phyloP scores from a whole-genome alignment of 2,888 invertebrate genomes.

The Phortica magna region DNA sequence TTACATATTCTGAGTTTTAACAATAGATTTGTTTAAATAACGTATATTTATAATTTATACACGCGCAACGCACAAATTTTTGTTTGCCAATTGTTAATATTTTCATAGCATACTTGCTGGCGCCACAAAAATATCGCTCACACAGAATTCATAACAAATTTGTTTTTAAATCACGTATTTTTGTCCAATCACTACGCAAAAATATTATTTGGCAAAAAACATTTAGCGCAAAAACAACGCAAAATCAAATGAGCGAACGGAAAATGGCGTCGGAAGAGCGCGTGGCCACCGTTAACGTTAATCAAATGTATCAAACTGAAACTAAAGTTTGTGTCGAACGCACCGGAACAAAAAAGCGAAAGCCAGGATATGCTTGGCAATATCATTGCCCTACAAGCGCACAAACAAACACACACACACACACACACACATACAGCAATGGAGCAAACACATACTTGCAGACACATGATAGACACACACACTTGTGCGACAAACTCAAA shows the following conservation, averaged over 20 bases:
- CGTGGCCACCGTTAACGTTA: conserved; percentile 25
- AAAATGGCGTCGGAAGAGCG: neutral
- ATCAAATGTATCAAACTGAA: conserved; percentile 31
- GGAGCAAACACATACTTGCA: neutral
- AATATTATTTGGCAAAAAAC: neutral
- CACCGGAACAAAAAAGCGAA: conserved; percentile 16
- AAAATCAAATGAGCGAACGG: conserved; percentile 6
- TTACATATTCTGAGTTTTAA: too few relatives aligned
- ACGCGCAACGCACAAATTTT: too few relatives aligned
- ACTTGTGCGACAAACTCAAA: conserved; percentile 4
- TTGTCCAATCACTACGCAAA: neutral
- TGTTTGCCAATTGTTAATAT: neutral
- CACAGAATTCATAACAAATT: neutral
- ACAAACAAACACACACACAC: conserved; percentile 42
- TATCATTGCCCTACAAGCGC: conserved; percentile 40
- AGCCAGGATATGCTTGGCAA: conserved; percentile 15
- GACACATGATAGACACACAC: neutral
- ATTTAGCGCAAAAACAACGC: neutral
- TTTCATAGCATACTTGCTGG: neutral
- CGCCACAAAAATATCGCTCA: neutral
- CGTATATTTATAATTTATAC: too few relatives aligned
- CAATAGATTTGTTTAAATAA: too few relatives aligned
- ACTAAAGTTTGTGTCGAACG: conserved; percentile 28
- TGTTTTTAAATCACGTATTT: conserved; percentile 7
- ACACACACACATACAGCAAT: conserved; percentile 5